phyloP scores from a whole-genome alignment of 2,888 invertebrate genomes.

The Eupithecia centaureata region DNA sequence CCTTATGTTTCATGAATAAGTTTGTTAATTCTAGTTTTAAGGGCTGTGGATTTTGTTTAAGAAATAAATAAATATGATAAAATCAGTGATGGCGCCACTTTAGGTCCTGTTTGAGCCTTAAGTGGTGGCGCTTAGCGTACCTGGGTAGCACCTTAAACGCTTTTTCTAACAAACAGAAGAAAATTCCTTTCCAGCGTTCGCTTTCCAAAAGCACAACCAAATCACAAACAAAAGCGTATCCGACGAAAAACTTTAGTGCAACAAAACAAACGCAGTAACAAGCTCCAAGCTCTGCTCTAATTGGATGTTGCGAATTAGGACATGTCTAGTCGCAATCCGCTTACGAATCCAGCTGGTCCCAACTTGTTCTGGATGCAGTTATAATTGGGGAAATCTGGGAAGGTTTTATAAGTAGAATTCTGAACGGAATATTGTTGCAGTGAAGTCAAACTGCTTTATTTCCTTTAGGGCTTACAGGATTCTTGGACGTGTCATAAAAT shows the following conservation, averaged over 20 bases:
- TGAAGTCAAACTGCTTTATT: no score
- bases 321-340: conserved; percentile 19
- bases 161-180: no score
- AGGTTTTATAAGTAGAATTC: not conserved
- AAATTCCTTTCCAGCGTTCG: not conserved
- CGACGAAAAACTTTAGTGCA: conserved; percentile 8
- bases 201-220: conserved; percentile 1
- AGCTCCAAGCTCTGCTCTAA: conserved; percentile 15
- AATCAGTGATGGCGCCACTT: no score
- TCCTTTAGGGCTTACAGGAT: no score
- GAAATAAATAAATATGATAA: no score
- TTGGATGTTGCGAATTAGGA: conserved; percentile 27
- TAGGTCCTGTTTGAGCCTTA: no score
- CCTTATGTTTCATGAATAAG: no score
- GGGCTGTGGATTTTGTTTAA: no score
- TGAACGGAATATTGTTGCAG: not conserved
- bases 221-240: conserved; percentile 21
- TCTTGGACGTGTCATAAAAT: no score
- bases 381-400: conserved; percentile 10
- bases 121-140: no score
- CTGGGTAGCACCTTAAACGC: no score
- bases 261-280: conserved; percentile 17
- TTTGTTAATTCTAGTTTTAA: no score
- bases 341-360: conserved; percentile 7
- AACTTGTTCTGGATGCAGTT: conserved; percentile 9